phyloP scores from a whole-genome alignment of 2,797 vertebrate genomes.

The Leucoraja ocellata region DNA sequence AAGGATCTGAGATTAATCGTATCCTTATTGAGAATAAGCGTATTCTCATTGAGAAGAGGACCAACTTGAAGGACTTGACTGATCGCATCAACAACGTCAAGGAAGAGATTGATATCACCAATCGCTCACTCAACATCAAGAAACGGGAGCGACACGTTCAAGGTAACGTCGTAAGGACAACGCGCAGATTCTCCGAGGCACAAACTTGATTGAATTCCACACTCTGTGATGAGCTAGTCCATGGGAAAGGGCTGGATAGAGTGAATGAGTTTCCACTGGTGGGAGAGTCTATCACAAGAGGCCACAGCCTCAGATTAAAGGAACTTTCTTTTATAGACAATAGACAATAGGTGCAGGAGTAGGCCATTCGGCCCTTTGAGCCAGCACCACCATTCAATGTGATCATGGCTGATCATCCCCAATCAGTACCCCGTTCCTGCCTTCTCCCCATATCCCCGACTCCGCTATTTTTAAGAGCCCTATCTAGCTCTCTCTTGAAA shows the following conservation, averaged over 20 bases:
- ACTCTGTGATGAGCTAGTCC: not conserved
- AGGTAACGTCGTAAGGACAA: conserved; percentile 55
- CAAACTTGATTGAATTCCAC: not conserved
- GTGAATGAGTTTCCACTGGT: too few relatives aligned
- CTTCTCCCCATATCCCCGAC: too few relatives aligned
- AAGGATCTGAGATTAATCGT: conserved; percentile 64
- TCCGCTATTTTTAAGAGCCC: too few relatives aligned
- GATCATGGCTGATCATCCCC: too few relatives aligned
- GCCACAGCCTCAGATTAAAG: too few relatives aligned
- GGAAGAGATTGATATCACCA: conserved; percentile 58
- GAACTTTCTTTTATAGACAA: too few relatives aligned
- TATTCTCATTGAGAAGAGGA: conserved; percentile 60
- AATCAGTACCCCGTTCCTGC: too few relatives aligned
- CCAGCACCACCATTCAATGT: too few relatives aligned
- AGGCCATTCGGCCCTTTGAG: too few relatives aligned
- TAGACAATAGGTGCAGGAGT: too few relatives aligned
- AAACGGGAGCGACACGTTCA: conserved; percentile 49
- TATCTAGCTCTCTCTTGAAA: too few relatives aligned
- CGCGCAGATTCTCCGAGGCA: not conserved
- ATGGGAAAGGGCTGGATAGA: not conserved
- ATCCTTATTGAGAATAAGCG: conserved; percentile 77
- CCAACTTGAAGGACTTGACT: conserved; percentile 49
- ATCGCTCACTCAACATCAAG: conserved; percentile 52
- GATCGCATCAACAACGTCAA: conserved; percentile 63
- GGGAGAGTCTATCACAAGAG: too few relatives aligned